Evolutionary conservation across 2,113 vertebrate genomes (phyloP).

Genomic region (Abramis brama): DNA sequence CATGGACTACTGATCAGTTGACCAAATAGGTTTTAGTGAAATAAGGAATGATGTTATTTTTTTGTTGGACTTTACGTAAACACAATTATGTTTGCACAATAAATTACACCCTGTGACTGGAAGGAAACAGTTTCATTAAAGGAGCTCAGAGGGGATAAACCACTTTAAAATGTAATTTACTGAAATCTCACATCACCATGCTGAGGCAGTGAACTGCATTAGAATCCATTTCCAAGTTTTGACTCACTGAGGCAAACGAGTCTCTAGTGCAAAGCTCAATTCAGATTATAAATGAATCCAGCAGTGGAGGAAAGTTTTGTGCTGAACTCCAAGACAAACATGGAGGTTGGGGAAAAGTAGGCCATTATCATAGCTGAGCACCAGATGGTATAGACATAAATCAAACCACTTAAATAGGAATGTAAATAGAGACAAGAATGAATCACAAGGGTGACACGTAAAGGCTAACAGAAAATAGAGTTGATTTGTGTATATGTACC

Average conservation of each 20-base stretch:
- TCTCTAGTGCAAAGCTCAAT: constrained; percentile 25
- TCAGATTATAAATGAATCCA: background rate
- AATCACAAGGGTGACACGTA: constrained; percentile 14
- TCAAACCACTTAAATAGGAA: constrained; percentile 42
- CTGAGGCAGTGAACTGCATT: constrained; percentile 36
- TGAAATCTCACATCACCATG: background rate
- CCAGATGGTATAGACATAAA: constrained; percentile 41
- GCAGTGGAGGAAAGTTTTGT: constrained; percentile 7
- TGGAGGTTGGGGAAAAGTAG: constrained; percentile 16
- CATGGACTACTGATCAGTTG: background rate
- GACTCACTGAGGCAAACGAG: constrained; percentile 34
- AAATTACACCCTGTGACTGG: background rate
- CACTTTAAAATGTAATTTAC: constrained; percentile 37
- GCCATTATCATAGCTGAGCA: constrained; percentile 20
- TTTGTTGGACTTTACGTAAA: background rate
- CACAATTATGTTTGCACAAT: background rate
- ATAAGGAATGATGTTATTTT: background rate
- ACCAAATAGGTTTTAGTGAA: background rate
- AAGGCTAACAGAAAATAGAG: constrained; percentile 43
- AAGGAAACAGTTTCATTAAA: constrained; percentile 23
- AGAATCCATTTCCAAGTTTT: constrained; percentile 31
- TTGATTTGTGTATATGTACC: background rate
- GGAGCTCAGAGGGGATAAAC: constrained; percentile 25
- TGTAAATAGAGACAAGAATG: constrained; percentile 34
- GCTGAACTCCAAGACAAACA: constrained; percentile 15